phyloP scores from a whole-genome alignment of 2,113 vertebrate species.

The Canis aureus region DNA sequence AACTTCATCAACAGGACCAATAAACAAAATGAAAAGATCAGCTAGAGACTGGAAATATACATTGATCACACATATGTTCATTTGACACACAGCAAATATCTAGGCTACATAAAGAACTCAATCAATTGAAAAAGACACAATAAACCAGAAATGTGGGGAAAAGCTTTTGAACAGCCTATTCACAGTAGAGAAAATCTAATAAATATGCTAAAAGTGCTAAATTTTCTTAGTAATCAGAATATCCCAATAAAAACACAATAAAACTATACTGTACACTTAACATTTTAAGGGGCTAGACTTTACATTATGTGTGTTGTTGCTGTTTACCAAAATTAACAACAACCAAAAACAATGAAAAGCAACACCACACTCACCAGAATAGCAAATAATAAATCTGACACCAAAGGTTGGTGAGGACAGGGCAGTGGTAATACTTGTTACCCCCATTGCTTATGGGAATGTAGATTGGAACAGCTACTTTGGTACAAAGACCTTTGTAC shows the following conservation, averaged over 20 bases:
- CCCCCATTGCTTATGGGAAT: neutral
- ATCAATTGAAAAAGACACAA: neutral
- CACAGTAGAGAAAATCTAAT: neutral
- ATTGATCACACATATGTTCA: neutral
- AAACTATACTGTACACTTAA: neutral
- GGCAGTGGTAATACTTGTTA: neutral
- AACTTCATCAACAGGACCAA: neutral
- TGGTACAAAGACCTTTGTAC: too few relatives aligned
- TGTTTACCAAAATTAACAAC: neutral
- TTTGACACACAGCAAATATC: neutral
- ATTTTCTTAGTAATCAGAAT: neutral
- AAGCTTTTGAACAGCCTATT: neutral
- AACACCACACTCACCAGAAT: neutral
- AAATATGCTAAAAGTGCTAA: neutral
- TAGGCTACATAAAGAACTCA: neutral
- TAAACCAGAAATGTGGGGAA: neutral
- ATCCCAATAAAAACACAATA: neutral
- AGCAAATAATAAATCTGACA: neutral
- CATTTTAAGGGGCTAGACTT: neutral
- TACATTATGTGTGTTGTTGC: neutral
- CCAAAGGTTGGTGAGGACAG: rapidly evolving
- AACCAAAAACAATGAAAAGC: neutral
- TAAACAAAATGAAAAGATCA: neutral
- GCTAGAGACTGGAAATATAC: neutral
- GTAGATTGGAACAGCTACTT: rapidly evolving